Evolutionary conservation across 2,888 invertebrate genomes (phyloP), one percentile per base, ranked within the genome.

Genomic region (Parochlus steinenii): DNA sequence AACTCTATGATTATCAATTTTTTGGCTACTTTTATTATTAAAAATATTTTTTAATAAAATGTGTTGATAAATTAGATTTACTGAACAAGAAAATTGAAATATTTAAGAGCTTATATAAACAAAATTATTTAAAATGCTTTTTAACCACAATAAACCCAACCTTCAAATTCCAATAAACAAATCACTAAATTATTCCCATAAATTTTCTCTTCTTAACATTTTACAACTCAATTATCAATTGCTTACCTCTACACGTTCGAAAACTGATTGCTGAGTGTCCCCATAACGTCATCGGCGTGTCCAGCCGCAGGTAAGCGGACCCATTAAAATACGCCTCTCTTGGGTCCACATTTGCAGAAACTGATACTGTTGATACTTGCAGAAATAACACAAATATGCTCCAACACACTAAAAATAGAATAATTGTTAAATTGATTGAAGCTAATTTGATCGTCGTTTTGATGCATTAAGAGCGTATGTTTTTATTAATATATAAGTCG

Each of bases 261-360:
- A 81, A 83, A 58, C 80, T 82, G 46, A 85, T 67, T 17, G 83
- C 83, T 42, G 78, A 79, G 49, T 81, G 79, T 51, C 75, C 71
- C 56, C 77, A 77, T 47, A 83, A 69, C 39, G 79, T 76, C 52
- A 83, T 69, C 38, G 78, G 76, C 40, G 72, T 69, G 43, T 69
- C 60, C 44, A 85, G 65, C 50, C 75, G 68, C 44, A 83, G 65
- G 55, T 75, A 80, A 14, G 81, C 71, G 47, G 77, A 74, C 46
- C 80, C 79, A 61, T 85, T 81, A 61, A 85, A 82, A 57, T 78
- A 85, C 29, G 80, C 83, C 60, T 85, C 85, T 37, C 78, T 71
- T 37, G 72, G 64, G 45, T 69, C 68, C 33, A 70, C 68, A 38
- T 28, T 34, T 15, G 25, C 23, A 23, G 68, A 67, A 20, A 26